Base-by-base conservation (phyloP, 2,113 vertebrate species). In the Actenoides lindsayi region DNA sequence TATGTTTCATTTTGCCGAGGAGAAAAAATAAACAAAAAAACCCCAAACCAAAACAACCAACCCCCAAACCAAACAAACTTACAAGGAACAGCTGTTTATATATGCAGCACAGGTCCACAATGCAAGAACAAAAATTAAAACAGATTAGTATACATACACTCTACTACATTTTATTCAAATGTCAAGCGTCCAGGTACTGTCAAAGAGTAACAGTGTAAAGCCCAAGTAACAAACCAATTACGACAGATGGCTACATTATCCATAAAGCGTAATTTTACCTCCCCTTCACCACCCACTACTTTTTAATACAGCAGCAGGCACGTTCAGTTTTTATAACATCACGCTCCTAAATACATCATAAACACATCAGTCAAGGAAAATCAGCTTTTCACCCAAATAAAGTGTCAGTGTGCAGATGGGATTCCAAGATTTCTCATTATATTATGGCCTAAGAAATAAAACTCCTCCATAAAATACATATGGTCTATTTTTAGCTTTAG, bases 81-180 rank as follows among this genome's bases (percentile, higher is more conserved):
- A 98, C 97, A 96, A 92, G 96, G 96, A 96, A 98, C 94, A 94
- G 97, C 97, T 97, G 97, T 44, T 88, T 65, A 71, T 85, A 93
- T 70, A 89, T 92, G 95, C 84, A 97, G 97, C 93, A 96, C 81
- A 96, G 96, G 95, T 97, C 97, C 98, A 96, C 80, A 96, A 86
- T 87, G 97, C 93, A 96, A 91, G 95, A 91, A 97, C 86, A 97
- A 85, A 96, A 95, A 95, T 97, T 94, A 96, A 82, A 97, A 98
- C 57, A 97, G 51, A 87, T 98, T 98, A 98, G 97, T 97, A 73
- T 70, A 94, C 76, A 95, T 56, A 76, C 17, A 68, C 57, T 64
- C 33, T 25, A 56, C 41, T 86, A 54, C 21, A 69, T 16, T 39
- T 64, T 73, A 73, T 39, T 57, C 76, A 82, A 83, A 71, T 9